Evolutionary conservation across 53 echinoderm and acorn worm species (phyloP), one percentile per base, ranked within the genome.

Genomic region (Arbacia lixula): DNA sequence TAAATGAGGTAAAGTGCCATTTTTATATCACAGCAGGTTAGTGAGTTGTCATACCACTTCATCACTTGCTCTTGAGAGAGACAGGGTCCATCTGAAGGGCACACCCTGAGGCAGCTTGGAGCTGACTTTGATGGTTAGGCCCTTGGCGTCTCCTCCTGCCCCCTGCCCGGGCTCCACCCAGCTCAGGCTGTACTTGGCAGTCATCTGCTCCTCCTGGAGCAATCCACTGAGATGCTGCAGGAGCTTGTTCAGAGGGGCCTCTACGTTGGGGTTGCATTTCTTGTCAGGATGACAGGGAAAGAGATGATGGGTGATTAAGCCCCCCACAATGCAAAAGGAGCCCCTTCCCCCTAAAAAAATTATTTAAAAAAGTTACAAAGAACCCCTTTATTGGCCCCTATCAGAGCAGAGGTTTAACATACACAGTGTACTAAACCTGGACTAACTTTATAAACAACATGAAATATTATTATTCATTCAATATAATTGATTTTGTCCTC

Each of bases 211-310:
- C 5, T 38, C 61, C 32, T 76, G 42, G 30, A 97, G 49, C 83
- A 85, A 66, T 72, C 90, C 91, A 33, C 78, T 52, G 2, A 97
- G 90, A 80, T 97, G 97, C 62, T 97, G 90, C 20, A 97, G 36
- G 11, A 97, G 88, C 46, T 89, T 91, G 9, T 69, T 36, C 10
- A 87, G 63, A 6, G 97, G 97, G 32, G 94, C 94, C 63, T 97
- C 97, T 32, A 97, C 90, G 35, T 91, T 93, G 12, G 92, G 94
- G 53, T 97, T 97, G 53, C 90, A 89, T 32, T 84, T 52, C 97
- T 62, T 16, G n/a, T 5, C 5, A 17, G 26, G 21, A 86, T 19
- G n/a, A 12, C 3, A 36, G 12, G 29, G 19, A 43, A 26, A 41
- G 57, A 58, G 34, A 33, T 58, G n/a, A n/a, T n/a, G n/a, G n/a